A percentile compares a stretch with the other conserved stretches of the same genome.
Evolutionary conservation across 2,113 vertebrate species (phyloP).

Genomic region (Athene cunicularia): DNA sequence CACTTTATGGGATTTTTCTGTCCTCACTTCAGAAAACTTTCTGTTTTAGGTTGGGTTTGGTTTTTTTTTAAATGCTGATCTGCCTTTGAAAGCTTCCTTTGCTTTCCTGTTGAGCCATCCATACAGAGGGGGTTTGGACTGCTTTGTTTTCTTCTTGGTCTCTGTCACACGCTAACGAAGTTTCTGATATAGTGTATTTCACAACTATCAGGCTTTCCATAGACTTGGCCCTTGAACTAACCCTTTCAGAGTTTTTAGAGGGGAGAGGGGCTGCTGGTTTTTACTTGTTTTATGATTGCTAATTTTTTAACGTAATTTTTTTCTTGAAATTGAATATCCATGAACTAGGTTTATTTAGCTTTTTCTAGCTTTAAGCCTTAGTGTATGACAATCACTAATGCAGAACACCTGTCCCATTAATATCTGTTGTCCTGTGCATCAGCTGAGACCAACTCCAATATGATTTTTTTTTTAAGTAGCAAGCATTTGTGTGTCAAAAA

Average conservation of each 20-base stretch:
- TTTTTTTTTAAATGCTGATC: not conserved
- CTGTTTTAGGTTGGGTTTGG: not conserved
- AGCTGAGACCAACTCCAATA: not conserved
- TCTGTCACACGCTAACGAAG: not conserved
- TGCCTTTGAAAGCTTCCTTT: not conserved
- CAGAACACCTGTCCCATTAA: not conserved
- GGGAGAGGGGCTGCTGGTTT: fast-evolving
- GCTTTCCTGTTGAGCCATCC: not conserved
- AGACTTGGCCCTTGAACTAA: not conserved
- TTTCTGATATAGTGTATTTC: not conserved
- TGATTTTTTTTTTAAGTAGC: not conserved
- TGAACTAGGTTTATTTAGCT: not conserved
- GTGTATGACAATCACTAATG: not conserved
- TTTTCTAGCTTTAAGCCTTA: not conserved
- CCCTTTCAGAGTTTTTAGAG: not conserved
- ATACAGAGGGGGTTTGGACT: not conserved
- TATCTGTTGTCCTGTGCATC: not conserved
- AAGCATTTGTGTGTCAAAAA: not conserved
- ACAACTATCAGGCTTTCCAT: not conserved
- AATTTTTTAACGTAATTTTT: not conserved
- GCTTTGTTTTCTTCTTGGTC: not conserved
- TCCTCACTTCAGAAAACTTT: not conserved
- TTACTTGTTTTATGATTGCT: not conserved
- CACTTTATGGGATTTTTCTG: not conserved
- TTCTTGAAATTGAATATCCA: not conserved